A percentile compares a stretch with the other conserved stretches of the same genome.
Evolutionary conservation across 2,888 invertebrate species (phyloP).

Genomic region (Platycheirus albimanus): DNA sequence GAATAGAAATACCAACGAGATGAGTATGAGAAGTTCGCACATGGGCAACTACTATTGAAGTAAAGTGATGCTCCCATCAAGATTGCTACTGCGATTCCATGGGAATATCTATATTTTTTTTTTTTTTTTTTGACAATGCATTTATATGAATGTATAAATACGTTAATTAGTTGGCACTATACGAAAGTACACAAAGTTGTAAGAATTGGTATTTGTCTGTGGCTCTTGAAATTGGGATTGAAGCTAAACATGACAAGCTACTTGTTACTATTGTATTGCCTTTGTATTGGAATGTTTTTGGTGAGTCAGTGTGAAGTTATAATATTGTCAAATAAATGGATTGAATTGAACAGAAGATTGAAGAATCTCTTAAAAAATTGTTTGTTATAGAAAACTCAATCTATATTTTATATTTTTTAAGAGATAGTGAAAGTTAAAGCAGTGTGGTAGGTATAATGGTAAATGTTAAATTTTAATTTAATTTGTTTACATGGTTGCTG

Average conservation of each 20-base stretch:
- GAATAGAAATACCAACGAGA: conserved; percentile 24
- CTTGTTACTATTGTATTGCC: conserved; percentile 14
- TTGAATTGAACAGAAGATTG: neutral
- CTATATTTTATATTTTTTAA: no score
- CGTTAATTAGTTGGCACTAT: conserved; percentile 69
- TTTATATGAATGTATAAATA: conserved; percentile 66
- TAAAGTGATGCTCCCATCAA: conserved; percentile 26
- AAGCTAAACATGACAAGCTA: conserved; percentile 25
- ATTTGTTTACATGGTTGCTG: no score
- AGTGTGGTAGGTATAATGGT: no score
- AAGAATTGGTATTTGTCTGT: conserved; percentile 27
- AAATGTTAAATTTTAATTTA: no score
- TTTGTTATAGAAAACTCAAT: no score
- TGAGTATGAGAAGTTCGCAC: conserved; percentile 40
- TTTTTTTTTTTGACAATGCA: conserved; percentile 41
- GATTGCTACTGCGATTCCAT: conserved; percentile 43
- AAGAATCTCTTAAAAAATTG: no score
- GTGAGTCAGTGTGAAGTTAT: neutral
- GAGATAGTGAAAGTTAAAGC: no score
- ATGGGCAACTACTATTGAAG: conserved; percentile 26
- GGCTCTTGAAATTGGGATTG: conserved; percentile 43
- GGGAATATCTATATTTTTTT: conserved; percentile 29
- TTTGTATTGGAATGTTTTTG: neutral
- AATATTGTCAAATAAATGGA: neutral
- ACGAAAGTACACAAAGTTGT: conserved; percentile 23